These are phyloP conservation scores for Arremon brunneinucha DNA, from an alignment of 2,797 vertebrate species.

Conservation along the genomic window DNA sequence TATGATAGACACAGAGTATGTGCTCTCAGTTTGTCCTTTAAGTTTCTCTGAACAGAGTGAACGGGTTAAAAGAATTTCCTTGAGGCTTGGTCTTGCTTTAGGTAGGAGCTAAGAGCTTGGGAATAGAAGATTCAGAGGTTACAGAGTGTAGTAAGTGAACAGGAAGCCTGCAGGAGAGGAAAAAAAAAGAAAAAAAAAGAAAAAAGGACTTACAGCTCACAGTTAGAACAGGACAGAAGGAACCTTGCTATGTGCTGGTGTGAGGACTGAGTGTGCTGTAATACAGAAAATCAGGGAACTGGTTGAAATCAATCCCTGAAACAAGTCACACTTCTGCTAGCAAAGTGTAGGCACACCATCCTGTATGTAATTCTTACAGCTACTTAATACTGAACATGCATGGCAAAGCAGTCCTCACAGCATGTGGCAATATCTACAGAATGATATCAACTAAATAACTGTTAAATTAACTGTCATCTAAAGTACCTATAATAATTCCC, in stretches of 20 bases:
- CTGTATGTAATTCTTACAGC: not conserved
- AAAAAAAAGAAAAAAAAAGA: not conserved
- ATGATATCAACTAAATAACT: not conserved
- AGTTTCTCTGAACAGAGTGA: not conserved
- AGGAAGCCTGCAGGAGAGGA: fast-evolving
- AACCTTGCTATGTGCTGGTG: not conserved
- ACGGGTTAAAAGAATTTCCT: not conserved
- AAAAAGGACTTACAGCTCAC: fast-evolving
- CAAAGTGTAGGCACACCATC: not conserved
- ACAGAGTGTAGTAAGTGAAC: not conserved
- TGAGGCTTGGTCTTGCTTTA: not conserved
- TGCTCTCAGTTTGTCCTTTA: not conserved
- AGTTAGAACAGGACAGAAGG: not conserved
- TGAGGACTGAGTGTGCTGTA: not conserved
- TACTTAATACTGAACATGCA: not conserved
- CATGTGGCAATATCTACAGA: not conserved
- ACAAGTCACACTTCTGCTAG: not conserved
- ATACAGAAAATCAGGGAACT: not conserved
- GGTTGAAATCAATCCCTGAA: not conserved
- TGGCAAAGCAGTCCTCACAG: not conserved
- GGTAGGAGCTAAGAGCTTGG: not conserved
- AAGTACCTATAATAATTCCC: not conserved
- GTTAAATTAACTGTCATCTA: not conserved
- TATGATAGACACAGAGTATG: not conserved
- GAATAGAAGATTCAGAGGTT: not conserved